Base-by-base conservation (phyloP, 2,888 invertebrate genomes). In the Lochmaea capreae region DNA sequence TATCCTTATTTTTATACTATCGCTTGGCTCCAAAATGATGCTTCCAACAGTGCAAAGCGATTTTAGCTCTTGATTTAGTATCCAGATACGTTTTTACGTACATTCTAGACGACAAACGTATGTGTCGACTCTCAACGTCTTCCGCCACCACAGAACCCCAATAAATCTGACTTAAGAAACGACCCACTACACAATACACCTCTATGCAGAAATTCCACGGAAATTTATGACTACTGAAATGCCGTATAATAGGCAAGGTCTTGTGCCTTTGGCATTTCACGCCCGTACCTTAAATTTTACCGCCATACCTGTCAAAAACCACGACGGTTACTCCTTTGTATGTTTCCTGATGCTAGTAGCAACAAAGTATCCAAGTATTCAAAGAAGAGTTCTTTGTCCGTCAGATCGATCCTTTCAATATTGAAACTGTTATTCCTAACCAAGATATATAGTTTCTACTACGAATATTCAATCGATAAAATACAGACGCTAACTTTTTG, bases 151-250 rank as follows among this genome's bases (percentile, higher is more conserved):
- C 61, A 39, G 54, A 16, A 10, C 54, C 52, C 9, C 75, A 62
- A 75, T 75, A 75, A 75, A 75, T 75, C 66, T 57, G 61, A 66
- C 69, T 72, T 66, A 61, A 72, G 69, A 54, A 68, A 75, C 72
- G 72, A 69, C 65, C 72, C 63, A 43, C 69, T 75, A 75, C 59
- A 75, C 75, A 75, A 75, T 75, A 70, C 69, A 72, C 75, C 75
- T 75, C 72, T 72, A 75, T 75, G 75, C 75, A 75, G 75, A 72
- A 75, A 72, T 75, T 69, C 75, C 72, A 49, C 16, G 33, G n/a
- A 68, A 69, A 75, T 75, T 75, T 75, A 75, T 69, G 52, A 62
- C 75, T 66, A 39, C 65, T 62, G 72, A 72, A 75, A 75, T 66
- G 66, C 42, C 69, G 75, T 65, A 72, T 72, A 72, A 75, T 75